phyloP scores from a whole-genome alignment of 2,888 invertebrate genomes.

The Mantis religiosa region DNA sequence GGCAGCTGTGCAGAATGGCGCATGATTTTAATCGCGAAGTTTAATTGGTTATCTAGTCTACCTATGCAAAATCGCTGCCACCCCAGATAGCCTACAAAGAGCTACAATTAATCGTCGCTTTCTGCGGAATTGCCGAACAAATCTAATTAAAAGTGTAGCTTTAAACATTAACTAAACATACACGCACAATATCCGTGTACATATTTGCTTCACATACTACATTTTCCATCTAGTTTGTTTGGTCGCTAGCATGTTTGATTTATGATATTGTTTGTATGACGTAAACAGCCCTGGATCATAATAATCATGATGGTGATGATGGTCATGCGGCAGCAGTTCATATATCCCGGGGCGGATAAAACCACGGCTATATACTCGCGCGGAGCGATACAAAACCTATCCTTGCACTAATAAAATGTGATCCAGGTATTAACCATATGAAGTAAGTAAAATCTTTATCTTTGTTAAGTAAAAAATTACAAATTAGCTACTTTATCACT shows the following conservation, averaged over 20 bases:
- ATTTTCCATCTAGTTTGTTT: neutral
- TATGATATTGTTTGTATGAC: neutral
- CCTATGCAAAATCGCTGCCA: neutral
- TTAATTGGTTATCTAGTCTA: neutral
- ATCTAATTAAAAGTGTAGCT: neutral
- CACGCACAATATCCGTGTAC: neutral
- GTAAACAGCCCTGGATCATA: neutral
- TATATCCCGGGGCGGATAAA: neutral
- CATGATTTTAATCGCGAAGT: neutral
- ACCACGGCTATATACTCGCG: neutral
- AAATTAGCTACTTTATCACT: too few species aligned
- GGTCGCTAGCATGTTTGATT: neutral
- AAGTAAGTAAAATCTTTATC: too few species aligned
- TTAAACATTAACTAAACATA: neutral
- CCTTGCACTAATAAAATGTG: neutral
- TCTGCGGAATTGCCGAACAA: neutral
- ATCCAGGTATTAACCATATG: too few species aligned
- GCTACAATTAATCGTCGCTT: neutral
- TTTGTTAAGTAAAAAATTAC: too few species aligned
- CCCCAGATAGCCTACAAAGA: neutral
- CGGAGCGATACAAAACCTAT: neutral
- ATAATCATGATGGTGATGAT: neutral
- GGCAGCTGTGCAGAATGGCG: neutral
- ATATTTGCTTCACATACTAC: neutral
- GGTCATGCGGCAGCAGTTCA: neutral